These are phyloP conservation scores for Pachyuromys duprasi DNA, from an alignment of 2,797 vertebrate genomes.

Conservation along the genomic window DNA sequence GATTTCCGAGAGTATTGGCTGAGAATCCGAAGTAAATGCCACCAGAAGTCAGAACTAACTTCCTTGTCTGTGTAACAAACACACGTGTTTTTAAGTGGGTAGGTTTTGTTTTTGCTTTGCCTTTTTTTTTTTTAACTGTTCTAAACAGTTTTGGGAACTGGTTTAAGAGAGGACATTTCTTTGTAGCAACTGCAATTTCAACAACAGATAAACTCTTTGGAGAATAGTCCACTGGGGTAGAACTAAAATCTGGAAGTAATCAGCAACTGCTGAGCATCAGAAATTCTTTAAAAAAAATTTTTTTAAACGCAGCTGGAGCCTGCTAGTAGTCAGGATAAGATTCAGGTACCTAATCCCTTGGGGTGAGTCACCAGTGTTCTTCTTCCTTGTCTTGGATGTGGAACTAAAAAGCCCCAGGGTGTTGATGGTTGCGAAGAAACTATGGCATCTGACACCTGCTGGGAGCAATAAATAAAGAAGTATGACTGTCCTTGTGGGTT, in stretches of 20 bases:
- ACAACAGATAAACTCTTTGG: slow-evolving; percentile 92
- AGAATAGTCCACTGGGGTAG: slow-evolving; percentile 94
- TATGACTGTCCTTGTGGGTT: slow-evolving; percentile 91
- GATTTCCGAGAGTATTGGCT: slow-evolving; percentile 53
- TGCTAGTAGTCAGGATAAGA: slow-evolving; percentile 95
- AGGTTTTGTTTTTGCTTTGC: slow-evolving; percentile 6
- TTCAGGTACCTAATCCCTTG: slow-evolving; percentile 98
- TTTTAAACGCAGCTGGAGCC: slow-evolving; percentile 97
- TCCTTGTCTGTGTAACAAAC: not conserved
- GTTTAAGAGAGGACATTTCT: slow-evolving; percentile 85
- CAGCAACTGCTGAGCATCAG: slow-evolving; percentile 95
- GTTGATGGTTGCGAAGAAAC: slow-evolving; percentile 94
- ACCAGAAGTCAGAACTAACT: not conserved
- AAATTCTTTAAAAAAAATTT: slow-evolving; percentile 93
- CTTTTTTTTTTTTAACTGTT: slow-evolving; percentile 62
- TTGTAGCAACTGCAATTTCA: slow-evolving; percentile 90
- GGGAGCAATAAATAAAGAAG: slow-evolving; percentile 96
- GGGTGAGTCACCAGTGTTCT: slow-evolving; percentile 91
- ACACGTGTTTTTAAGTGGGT: slow-evolving; percentile 56
- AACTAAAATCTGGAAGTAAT: slow-evolving; percentile 99
- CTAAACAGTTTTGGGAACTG: slow-evolving; percentile 80
- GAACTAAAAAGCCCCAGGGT: slow-evolving; percentile 93
- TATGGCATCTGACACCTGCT: slow-evolving; percentile 93
- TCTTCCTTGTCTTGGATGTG: slow-evolving; percentile 88
- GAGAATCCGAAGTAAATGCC: slow-evolving; percentile 45